Evolutionary conservation across 1,140 invertebrate genomes (phyloP), one percentile per base, ranked within the genome.

Genomic region (Ceratosolen fusciceps): DNA sequence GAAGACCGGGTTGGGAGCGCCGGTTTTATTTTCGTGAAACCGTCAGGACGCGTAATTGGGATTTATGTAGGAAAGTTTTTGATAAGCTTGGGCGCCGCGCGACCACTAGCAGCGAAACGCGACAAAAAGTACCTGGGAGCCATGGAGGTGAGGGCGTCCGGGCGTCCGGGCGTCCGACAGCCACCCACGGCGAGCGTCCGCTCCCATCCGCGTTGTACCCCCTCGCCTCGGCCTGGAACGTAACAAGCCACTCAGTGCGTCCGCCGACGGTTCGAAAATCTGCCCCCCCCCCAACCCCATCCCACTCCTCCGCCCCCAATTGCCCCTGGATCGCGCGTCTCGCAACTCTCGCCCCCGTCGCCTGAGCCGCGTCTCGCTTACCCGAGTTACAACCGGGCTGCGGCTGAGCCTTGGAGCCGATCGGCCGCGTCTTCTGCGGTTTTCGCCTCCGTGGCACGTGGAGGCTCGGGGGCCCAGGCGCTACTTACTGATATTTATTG

Each of bases 401-500:
- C 75, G 29, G 49, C 43, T 26, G 34, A 60, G 58, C 5, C 34
- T 34, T 39, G 29, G n/a, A 26, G 16, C 56, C 49, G 8, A 24
- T 74, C 77, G 39, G 43, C 60, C 74, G 49, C 31, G 70, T 47
- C 43, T 39, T 70, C 67, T 70, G 37, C 67, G 67, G 67, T 70
- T 49, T 52, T 71, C 68, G 47, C 68, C 47, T 31, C 47, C 68
- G 24, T 31, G 34, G 37, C 34, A 24, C 72, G 56, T 54, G 72
- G n/a, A 60, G 49, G 52, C 49, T 77, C n/a, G 21, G 67, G 60
- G 43, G 37, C 29, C 72, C 26, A 73, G 71, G 71, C 71, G 86
- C 87, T 88, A 88, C 87, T 88, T 88, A 88, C 87, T 88, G 86
- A 88, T 88, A 88, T 88, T 88, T 88, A 88, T 88, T 88, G 83